Base-by-base conservation (phyloP, 2,113 vertebrate genomes). In the Epinephelus lanceolatus region DNA sequence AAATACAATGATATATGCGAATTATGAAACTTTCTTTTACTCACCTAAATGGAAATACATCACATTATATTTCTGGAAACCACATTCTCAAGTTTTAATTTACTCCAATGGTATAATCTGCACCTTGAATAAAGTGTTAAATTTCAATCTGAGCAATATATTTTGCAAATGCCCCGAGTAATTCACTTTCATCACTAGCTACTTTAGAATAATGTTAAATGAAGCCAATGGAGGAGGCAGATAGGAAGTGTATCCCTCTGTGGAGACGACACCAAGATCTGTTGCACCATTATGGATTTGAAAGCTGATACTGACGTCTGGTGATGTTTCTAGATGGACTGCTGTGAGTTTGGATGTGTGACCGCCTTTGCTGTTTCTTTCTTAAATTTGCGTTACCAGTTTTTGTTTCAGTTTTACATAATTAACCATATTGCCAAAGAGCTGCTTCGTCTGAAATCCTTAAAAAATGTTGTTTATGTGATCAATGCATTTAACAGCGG, bases 201-300 rank as follows among this genome's bases (percentile, higher is more conserved):
- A 11, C 42, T 9, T 45, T 33, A 45, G 10, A 61, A 65, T 62
- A 40, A 3, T 55, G 60, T 45, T 17, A 55, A 67, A 59, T 79
- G 1, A 76, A 82, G 68, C 14, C 18, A 76, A 1, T 40, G 12
- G 1, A 7, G 52, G 63, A 45, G 62, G 53, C 51, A 69, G 80
- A 71, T 12, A 67, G 23, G 45, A 40, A 49, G 30, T 42, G 23
- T 25, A 49, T 72, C 49, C 27, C 25, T 71, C 66, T 45, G 56
- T 59, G 42, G 56, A 71, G 55, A 49, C n/a, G 25, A 63, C 6
- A 74, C 27, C 2, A 0, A 60, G 30, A 81, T 73, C 70, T 45
- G 60, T 68, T 75, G 14, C 33, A 73, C n/a, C 33, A 52, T 68
- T 70, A 80, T 76, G 52, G 53, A 80, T 87, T 63, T 78, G 75